These are phyloP conservation scores for Florisuga fusca DNA, from an alignment of 2,797 vertebrate genomes.

Conservation along the genomic window DNA sequence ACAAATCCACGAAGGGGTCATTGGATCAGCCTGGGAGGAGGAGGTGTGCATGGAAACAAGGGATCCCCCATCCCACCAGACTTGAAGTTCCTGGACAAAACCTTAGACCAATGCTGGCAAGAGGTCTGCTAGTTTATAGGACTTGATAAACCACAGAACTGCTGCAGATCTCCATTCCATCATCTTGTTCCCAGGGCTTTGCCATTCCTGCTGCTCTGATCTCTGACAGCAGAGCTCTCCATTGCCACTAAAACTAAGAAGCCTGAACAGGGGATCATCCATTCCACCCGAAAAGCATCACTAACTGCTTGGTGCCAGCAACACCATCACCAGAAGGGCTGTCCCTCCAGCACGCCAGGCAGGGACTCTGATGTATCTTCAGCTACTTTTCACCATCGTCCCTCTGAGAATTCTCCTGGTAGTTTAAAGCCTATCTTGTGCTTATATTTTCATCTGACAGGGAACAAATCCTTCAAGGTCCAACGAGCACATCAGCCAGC, in stretches of 20 bases:
- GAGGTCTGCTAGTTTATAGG: no score
- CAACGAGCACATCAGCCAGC: constrained; percentile 3
- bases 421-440: background rate
- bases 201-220: background rate
- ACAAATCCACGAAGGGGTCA: background rate
- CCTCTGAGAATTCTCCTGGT: rapidly evolving
- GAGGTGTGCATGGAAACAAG: no score
- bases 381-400: background rate
- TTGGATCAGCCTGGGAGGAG: background rate
- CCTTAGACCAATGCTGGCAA: no score
- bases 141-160: no score
- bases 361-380: background rate
- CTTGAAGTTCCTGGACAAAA: background rate
- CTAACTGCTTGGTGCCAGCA: background rate
- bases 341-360: background rate
- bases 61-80: background rate
- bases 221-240: background rate
- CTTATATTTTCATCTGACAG: background rate
- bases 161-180: background rate
- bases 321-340: rapidly evolving
- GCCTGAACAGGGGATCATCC: background rate
- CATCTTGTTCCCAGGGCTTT: background rate
- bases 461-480: constrained; percentile 45
- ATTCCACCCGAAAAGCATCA: rapidly evolving
- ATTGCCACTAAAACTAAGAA: no score